Percentiles rank a stretch among this genome's conserved stretches.
Conservation (phyloP, 2,113 vertebrate species). For the Nematolebias whitei region DNA sequence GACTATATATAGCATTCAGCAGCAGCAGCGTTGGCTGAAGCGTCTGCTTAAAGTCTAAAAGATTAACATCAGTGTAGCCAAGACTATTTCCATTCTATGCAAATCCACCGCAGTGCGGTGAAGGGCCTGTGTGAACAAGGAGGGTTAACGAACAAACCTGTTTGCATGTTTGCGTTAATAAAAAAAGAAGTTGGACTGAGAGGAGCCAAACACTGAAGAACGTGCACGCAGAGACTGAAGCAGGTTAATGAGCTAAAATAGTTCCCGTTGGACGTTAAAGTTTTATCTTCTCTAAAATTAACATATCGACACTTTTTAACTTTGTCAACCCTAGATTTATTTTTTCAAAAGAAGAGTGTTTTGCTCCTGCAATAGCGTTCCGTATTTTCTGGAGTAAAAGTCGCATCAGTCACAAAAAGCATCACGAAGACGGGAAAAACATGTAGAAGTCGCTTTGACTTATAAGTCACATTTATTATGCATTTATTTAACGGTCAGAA, state of each 20-base stretch:
- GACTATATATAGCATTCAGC: conserved; percentile 49
- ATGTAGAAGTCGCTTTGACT: too few species aligned
- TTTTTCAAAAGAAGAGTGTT: too few species aligned
- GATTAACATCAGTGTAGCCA: conserved; percentile 22
- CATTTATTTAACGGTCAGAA: too few species aligned
- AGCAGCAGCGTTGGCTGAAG: conserved; percentile 16
- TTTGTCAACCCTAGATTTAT: too few species aligned
- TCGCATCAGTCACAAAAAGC: too few species aligned
- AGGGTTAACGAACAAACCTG: conserved; percentile 17
- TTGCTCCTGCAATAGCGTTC: too few species aligned
- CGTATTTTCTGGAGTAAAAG: too few species aligned
- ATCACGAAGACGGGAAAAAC: too few species aligned
- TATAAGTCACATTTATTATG: too few species aligned
- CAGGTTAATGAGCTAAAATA: neutral
- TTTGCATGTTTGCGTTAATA: conserved; percentile 6
- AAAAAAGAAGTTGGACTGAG: conserved; percentile 24
- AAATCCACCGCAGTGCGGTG: neutral
- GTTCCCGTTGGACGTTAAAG: too few species aligned
- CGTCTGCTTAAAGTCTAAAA: conserved; percentile 19
- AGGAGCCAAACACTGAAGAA: conserved; percentile 7
- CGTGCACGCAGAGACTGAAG: neutral
- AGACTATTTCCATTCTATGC: neutral
- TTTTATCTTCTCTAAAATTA: neutral
- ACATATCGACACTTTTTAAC: neutral
- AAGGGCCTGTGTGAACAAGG: conserved; percentile 4